Percentiles rank a stretch among this genome's conserved stretches.
Conservation (phyloP, 2,888 invertebrate species). For the Carcina quercana region DNA sequence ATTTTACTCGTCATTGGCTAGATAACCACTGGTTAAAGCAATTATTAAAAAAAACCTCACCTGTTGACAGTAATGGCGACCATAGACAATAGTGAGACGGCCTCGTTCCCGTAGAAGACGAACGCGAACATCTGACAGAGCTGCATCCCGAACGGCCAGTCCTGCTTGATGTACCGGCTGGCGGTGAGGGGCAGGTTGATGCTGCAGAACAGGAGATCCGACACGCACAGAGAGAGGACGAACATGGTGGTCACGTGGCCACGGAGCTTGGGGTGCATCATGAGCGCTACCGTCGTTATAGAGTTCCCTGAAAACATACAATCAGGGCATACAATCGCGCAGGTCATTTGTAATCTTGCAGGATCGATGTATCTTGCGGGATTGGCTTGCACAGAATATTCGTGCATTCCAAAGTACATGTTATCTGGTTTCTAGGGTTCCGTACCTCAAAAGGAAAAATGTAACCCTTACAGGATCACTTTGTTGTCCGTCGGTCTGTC, state of each 20-base stretch:
- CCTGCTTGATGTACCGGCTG: constrained; percentile 85
- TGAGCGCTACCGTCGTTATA: constrained; percentile 85
- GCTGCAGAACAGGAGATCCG: constrained; percentile 89
- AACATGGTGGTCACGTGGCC: constrained; percentile 91
- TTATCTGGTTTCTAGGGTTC: no score
- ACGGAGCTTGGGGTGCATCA: constrained; percentile 85
- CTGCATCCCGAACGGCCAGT: constrained; percentile 85
- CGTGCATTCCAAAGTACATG: no score
- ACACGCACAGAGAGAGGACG: constrained; percentile 88
- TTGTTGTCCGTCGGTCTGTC: no score
- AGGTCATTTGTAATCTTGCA: no score
- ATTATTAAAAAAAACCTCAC: no score
- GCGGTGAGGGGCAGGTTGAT: constrained; percentile 90
- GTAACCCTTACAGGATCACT: no score
- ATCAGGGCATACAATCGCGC: no score
- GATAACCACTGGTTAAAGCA: no score
- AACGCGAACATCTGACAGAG: constrained; percentile 90
- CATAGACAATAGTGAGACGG: constrained; percentile 90
- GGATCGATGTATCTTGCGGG: not conserved
- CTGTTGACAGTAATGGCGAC: constrained; percentile 92
- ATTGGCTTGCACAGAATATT: no score
- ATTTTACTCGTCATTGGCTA: no score
- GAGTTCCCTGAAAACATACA: constrained; percentile 87
- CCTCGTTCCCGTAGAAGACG: constrained; percentile 92
- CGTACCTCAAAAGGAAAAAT: no score